Percentiles rank a stretch among this genome's conserved stretches.
Evolutionary conservation across 30 jellyfish, hydroid and myxozoan genomes (phyloP).

Genomic region (Turritopsis dohrnii): DNA sequence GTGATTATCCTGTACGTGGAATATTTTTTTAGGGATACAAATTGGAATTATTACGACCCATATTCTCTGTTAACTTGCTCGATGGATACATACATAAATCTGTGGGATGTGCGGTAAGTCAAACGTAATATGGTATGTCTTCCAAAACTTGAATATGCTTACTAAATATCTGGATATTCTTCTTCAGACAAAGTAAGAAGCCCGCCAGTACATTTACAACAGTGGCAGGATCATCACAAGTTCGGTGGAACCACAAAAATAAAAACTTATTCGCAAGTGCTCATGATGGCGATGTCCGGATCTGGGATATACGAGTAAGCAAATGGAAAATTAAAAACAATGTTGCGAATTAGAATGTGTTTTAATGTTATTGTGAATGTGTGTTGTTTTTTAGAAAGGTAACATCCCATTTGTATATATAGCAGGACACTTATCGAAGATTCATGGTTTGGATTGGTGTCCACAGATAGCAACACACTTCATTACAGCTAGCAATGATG

Average conservation of each 20-base stretch:
- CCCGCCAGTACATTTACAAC: conserved; percentile 40
- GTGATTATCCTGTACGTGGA: neutral
- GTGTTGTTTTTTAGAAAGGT: conserved; percentile 59
- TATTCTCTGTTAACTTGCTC: conserved; percentile 78
- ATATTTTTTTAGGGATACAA: conserved; percentile 52
- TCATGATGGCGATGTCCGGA: conserved; percentile 96
- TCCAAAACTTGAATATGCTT: too few species aligned
- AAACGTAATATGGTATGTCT: neutral
- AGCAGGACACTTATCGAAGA: conserved; percentile 91
- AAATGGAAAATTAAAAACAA: neutral
- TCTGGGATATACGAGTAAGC: conserved; percentile 93
- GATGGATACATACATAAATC: conserved; percentile 86
- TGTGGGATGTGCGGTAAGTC: conserved; percentile 87
- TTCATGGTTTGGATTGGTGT: conserved; percentile 94
- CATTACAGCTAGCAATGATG: conserved; percentile 90
- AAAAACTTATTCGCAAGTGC: conserved; percentile 90
- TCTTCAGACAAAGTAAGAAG: conserved; percentile 22
- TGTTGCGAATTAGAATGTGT: neutral
- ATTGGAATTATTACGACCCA: conserved; percentile 73
- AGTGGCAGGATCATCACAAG: conserved; percentile 97
- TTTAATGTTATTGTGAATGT: neutral
- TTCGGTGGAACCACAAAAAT: conserved; percentile 76
- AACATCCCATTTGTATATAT: conserved; percentile 86
- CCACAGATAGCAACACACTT: conserved; percentile 55
- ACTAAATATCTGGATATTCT: too few species aligned